A percentile compares a stretch with the other conserved stretches of the same genome.
Evolutionary conservation across 2,797 vertebrate species (phyloP).

Genomic region (Pseudochaenichthys georgianus): DNA sequence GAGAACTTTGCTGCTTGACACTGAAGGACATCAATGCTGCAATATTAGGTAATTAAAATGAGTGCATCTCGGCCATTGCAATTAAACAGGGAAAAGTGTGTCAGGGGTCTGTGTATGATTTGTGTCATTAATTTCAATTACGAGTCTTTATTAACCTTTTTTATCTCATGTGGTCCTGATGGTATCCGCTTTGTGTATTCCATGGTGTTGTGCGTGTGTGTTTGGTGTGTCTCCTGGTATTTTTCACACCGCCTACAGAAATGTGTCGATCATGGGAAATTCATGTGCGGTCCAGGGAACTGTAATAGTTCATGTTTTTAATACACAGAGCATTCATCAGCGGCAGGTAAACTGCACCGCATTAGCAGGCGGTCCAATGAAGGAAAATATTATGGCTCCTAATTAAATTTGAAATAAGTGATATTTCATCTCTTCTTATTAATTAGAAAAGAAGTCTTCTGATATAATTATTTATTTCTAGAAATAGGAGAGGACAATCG

Average conservation of each 20-base stretch:
- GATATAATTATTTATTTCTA: constrained; percentile 80
- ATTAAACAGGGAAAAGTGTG: constrained; percentile 80
- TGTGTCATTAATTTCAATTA: constrained; percentile 84
- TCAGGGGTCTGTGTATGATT: constrained; percentile 75
- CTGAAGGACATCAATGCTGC: constrained; percentile 77
- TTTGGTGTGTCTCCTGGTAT: constrained; percentile 44
- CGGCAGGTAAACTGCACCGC: constrained; percentile 65
- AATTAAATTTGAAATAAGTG: constrained; percentile 89
- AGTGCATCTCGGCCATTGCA: constrained; percentile 68
- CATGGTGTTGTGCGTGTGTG: constrained; percentile 35
- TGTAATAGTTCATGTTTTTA: constrained; percentile 81
- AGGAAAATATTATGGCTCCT: constrained; percentile 85
- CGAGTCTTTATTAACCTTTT: constrained; percentile 79
- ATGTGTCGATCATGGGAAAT: constrained; percentile 65
- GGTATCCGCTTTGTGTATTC: constrained; percentile 32
- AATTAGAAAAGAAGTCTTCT: constrained; percentile 82
- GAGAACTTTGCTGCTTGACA: constrained; percentile 70
- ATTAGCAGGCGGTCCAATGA: constrained; percentile 79
- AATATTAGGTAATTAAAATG: constrained; percentile 77
- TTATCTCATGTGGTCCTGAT: constrained; percentile 64
- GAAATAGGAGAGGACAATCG: constrained; percentile 66
- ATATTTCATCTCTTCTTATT: constrained; percentile 87
- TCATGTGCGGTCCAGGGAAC: constrained; percentile 65
- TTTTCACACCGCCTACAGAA: constrained; percentile 54
- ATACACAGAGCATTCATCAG: constrained; percentile 78